Percentiles rank a stretch among this genome's conserved stretches.
These are phyloP conservation scores for Festucalex cinctus DNA, from an alignment of 2,113 vertebrate genomes.

Conservation along the genomic window DNA sequence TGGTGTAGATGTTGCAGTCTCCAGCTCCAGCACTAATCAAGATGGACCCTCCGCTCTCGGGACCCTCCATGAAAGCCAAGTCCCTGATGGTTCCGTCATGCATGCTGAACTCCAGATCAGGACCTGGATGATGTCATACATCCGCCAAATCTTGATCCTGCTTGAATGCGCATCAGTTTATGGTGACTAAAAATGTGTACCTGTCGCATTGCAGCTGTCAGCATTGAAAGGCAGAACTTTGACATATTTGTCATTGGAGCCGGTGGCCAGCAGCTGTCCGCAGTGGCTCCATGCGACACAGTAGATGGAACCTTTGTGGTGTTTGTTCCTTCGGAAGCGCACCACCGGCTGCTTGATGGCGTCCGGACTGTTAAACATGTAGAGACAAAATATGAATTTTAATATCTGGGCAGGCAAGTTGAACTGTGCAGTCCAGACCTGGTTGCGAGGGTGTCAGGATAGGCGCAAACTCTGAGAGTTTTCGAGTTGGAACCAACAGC, in stretches of 20 bases:
- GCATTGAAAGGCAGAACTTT: conserved; percentile 96
- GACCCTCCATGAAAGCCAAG: conserved; percentile 97
- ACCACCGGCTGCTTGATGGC: conserved; percentile 82
- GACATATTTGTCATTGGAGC: conserved; percentile 97
- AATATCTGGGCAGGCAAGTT: not conserved
- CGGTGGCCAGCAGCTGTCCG: conserved; percentile 91
- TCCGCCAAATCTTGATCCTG: not conserved
- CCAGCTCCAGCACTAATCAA: conserved; percentile 96
- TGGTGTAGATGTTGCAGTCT: conserved; percentile 92
- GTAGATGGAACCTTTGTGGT: conserved; percentile 98
- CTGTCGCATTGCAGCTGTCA: conserved; percentile 93
- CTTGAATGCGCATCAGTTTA: not conserved
- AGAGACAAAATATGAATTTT: not conserved
- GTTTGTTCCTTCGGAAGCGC: conserved; percentile 96
- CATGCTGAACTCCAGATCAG: conserved; percentile 95
- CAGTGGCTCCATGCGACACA: conserved; percentile 98
- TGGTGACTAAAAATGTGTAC: conserved; percentile 35
- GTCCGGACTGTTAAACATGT: conserved; percentile 66
- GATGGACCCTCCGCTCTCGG: conserved; percentile 91
- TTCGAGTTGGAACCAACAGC: conserved; percentile 98
- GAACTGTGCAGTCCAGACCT: conserved; percentile 67
- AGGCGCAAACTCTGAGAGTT: conserved; percentile 92
- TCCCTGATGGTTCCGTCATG: conserved; percentile 97
- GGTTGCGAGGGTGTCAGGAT: conserved; percentile 80
- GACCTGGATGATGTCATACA: conserved; percentile 80